Evolutionary conservation across 35 echinoderm and acorn worm species (phyloP), one percentile per base, ranked within the genome.

Genomic region (Eucidaris tribuloides): DNA sequence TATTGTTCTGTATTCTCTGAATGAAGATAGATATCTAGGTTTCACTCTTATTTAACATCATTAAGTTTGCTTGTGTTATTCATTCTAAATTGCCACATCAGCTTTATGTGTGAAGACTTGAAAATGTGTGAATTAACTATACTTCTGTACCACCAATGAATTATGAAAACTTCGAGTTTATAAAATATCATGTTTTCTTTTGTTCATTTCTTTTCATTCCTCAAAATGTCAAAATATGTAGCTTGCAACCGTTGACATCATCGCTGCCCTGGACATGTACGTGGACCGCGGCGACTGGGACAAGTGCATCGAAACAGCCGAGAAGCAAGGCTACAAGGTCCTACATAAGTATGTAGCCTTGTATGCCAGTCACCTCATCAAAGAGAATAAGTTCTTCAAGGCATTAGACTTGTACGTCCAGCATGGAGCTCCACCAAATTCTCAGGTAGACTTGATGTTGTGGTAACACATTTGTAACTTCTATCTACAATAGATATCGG

Each of bases 301-400:
- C 48, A 93, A 99, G 46, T 99, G 96, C 58, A 99, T 99, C 58
- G 91, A 93, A 33, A 99, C 91, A 4, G 96, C 96, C 33, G 91
- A 99, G 82, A 99, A 99, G 61, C 96, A 99, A 71, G 96, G 91
- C 62, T 92, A 85, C 96, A 99, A 99, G 74, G 90, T 99, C 28
- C 72, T 99, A 7, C 96, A 99, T 65, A 99, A 99, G 79, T 99
- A 99, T 78, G 87, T 99, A 46, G 96, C 96, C 37, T 74, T 99
- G 65, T 99, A 99, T 38, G 96, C 96, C 45, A 90, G 85, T 36
- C 96, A 99, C 83, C 84, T 99, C 57, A 99, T 99, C 83, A 93
- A 99, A 56, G 90, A 99, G 45, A 85, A 90, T 29, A 85, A 90
- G 17, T 89, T 99, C 31, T 79, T 89, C 76, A 89, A 90, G 83